Evolutionary conservation across 2,888 invertebrate species (phyloP).

Genomic region (Aporophyla lueneburgensis): DNA sequence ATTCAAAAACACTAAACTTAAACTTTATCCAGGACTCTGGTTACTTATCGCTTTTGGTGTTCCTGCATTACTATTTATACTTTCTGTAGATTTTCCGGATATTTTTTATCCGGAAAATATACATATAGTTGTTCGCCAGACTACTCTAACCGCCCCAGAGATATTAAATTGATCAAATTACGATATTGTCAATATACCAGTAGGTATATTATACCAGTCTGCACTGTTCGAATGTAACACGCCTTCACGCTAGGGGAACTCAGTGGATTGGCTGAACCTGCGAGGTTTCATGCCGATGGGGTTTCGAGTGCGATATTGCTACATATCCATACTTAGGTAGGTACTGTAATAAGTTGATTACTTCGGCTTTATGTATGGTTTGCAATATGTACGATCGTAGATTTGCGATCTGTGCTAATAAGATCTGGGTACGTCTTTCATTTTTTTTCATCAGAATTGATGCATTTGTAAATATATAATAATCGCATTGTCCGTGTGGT

Average conservation of each 20-base stretch:
- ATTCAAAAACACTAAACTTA: too few species aligned
- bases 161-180: not conserved
- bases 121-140: not conserved
- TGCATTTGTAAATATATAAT: not conserved
- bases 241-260: not conserved
- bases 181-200: not conserved
- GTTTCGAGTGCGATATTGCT: not conserved
- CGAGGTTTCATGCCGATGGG: slow-evolving; percentile 29
- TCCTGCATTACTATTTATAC: too few species aligned
- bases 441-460: not conserved
- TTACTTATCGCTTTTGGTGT: too few species aligned
- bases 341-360: slow-evolving; percentile 11
- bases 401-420: slow-evolving; percentile 5
- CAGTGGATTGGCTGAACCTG: slow-evolving; percentile 5
- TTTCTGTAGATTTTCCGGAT: not conserved
- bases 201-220: too few species aligned
- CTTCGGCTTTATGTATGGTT: not conserved
- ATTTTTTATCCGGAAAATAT: too few species aligned
- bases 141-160: not conserved
- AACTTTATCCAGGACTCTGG: too few species aligned
- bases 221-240: not conserved
- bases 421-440: not conserved
- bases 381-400: not conserved
- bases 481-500: too few species aligned
- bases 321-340: not conserved